phyloP scores from a whole-genome alignment of 2,888 invertebrate species.

The Xestia rhomboidea region DNA sequence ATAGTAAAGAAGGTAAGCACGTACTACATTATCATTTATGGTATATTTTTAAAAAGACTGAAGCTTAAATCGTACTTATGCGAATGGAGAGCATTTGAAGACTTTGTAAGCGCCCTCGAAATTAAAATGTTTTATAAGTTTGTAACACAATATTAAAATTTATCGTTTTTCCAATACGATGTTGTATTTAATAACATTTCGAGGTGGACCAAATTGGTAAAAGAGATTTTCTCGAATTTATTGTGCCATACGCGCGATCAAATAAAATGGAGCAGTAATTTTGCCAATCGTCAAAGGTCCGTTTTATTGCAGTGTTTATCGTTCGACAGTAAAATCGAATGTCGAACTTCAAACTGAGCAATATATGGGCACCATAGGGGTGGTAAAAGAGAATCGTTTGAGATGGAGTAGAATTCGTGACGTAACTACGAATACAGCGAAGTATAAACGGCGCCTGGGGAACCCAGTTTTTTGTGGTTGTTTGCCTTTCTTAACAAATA shows the following conservation, averaged over 20 bases:
- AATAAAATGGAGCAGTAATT: constrained; percentile 63
- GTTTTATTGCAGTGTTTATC: constrained; percentile 62
- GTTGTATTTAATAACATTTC: constrained; percentile 22
- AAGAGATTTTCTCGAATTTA: constrained; percentile 50
- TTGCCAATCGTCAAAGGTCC: constrained; percentile 48
- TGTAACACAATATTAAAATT: constrained; percentile 10
- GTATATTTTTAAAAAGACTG: neutral
- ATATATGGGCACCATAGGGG: constrained; percentile 35
- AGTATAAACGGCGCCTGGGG: constrained; percentile 11
- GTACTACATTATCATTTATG: neutral
- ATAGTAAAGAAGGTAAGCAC: neutral
- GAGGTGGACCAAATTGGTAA: constrained; percentile 16
- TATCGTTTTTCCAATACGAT: constrained; percentile 3
- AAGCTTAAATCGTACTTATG: neutral
- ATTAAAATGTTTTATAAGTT: neutral
- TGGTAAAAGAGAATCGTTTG: constrained; percentile 21
- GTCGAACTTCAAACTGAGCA: constrained; percentile 41
- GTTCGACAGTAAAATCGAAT: constrained; percentile 54
- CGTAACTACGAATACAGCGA: constrained; percentile 44
- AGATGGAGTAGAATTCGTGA: constrained; percentile 38
- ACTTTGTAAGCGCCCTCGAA: neutral
- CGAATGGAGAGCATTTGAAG: neutral
- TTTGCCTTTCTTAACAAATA: constrained; percentile 37
- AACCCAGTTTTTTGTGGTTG: constrained; percentile 25
- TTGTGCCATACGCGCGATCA: constrained; percentile 47